Evolutionary conservation across 2,113 vertebrate genomes (phyloP).

Genomic region (Nestor notabilis): DNA sequence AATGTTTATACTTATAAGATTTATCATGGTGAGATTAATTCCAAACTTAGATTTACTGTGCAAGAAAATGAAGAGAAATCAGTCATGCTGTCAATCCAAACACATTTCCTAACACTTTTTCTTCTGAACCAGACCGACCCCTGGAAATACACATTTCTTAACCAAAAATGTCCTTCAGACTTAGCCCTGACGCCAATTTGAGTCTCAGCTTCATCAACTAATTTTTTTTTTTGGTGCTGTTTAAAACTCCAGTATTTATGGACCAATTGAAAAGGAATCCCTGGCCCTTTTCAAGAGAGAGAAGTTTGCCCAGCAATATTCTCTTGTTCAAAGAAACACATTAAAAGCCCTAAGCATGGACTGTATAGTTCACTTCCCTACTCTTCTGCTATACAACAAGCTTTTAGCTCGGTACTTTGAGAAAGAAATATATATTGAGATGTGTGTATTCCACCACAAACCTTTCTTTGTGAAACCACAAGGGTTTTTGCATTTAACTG

Average conservation of each 20-base stretch:
- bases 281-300: neutral
- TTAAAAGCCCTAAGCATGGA: neutral
- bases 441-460: neutral
- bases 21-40: slow-evolving; percentile 22
- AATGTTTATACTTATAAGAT: slow-evolving; percentile 2
- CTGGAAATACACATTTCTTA: neutral
- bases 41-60: slow-evolving; percentile 6
- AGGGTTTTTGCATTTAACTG: neutral
- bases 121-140: neutral
- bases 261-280: neutral
- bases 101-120: slow-evolving; percentile 4
- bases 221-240: neutral
- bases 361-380: neutral
- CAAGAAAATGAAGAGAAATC: slow-evolving; percentile 28
- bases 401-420: neutral
- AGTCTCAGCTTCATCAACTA: neutral
- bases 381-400: neutral
- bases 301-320: neutral
- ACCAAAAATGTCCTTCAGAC: neutral
- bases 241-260: neutral
- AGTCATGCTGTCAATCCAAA: slow-evolving; percentile 15
- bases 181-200: neutral
- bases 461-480: slow-evolving; percentile 7
- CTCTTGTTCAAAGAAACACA: neutral
- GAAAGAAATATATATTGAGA: neutral